Evolutionary conservation across 2,888 invertebrate genomes (phyloP).

Genomic region (Hirtodrosophila confusa): DNA sequence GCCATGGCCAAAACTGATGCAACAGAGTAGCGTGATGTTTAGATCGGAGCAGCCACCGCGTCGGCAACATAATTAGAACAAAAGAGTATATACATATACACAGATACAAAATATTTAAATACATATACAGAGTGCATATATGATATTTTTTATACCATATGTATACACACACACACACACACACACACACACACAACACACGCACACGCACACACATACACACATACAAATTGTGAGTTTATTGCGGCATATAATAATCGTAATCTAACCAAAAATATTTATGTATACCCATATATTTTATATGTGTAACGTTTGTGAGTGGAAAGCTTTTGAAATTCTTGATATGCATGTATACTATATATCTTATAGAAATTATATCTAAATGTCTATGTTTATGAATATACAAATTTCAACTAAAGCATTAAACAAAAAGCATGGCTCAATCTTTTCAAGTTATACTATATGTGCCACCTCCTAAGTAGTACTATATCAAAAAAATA

Average conservation of each 20-base stretch:
- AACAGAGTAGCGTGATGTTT: conserved; percentile 23
- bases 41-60: conserved; percentile 9
- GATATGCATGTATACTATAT: conserved; percentile 5
- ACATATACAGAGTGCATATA: conserved; percentile 12
- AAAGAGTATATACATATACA: conserved; percentile 7
- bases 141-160: conserved; percentile 31
- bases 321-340: conserved; percentile 16
- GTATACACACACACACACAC: conserved; percentile 8
- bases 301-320: conserved; percentile 14
- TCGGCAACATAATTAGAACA: conserved; percentile 1
- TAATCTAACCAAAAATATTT: not conserved
- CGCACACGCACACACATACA: not conserved
- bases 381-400: not conserved
- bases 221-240: not conserved
- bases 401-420: not conserved
- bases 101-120: conserved; percentile 5
- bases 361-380: not conserved
- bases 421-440: not conserved
- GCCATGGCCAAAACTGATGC: conserved; percentile 35
- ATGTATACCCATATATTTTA: conserved; percentile 21
- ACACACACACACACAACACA: not conserved
- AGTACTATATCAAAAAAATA: no score
- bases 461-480: no score
- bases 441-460: not conserved
- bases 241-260: conserved; percentile 13